Conservation (phyloP, 2,113 vertebrate genomes). For the Donacobius atricapilla region DNA sequence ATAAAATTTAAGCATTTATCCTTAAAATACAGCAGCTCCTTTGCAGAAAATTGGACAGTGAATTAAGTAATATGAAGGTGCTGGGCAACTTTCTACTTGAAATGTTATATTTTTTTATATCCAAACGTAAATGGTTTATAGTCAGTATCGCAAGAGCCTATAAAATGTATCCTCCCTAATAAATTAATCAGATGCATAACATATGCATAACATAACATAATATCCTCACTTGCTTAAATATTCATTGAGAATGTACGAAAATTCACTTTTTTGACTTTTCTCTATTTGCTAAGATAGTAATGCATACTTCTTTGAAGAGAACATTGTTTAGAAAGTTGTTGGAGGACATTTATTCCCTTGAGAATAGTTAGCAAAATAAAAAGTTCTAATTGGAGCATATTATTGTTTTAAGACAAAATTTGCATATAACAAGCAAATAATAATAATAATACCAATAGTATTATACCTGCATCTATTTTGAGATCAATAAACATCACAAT, state of each 20-base stretch:
- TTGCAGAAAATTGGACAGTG: constrained; percentile 34
- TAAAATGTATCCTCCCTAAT: not conserved
- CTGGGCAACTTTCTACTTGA: constrained; percentile 47
- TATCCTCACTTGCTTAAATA: not conserved
- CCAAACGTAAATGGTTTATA: constrained; percentile 48
- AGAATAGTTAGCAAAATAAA: not conserved
- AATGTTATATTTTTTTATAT: constrained; percentile 42
- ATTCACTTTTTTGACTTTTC: not conserved
- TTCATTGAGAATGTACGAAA: not conserved
- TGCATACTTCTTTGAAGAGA: not conserved
- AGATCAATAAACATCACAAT: not conserved
- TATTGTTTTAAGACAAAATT: not conserved
- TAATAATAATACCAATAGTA: not conserved
- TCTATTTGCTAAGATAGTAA: not conserved
- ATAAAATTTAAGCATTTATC: constrained; percentile 21
- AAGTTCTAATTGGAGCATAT: not conserved
- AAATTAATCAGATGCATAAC: not conserved
- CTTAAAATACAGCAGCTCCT: constrained; percentile 32
- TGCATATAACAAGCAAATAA: not conserved
- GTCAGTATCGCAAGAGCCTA: not conserved
- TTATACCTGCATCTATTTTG: not conserved
- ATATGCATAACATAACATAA: no score
- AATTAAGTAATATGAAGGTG: constrained; percentile 52
- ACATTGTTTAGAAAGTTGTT: not conserved
- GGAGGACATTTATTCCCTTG: not conserved